Evolutionary conservation across 1,140 invertebrate genomes (phyloP).

Genomic region (Brachionus plicatilis): DNA sequence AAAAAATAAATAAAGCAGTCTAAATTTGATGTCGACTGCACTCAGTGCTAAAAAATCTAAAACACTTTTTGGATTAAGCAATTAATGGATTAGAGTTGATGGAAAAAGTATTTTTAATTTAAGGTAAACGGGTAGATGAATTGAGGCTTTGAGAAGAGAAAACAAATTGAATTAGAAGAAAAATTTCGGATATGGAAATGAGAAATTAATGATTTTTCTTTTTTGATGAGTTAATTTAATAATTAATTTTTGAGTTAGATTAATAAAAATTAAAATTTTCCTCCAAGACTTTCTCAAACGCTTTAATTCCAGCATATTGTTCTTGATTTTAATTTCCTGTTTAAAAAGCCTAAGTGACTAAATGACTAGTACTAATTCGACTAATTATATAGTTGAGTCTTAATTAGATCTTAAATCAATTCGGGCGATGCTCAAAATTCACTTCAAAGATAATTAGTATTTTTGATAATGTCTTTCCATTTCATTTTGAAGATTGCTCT

Average conservation of each 20-base stretch:
- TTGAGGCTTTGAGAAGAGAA: neutral
- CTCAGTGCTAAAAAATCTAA: neutral
- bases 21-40: no score
- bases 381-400: constrained; percentile 20
- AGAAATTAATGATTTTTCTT: neutral
- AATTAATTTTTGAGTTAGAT: constrained; percentile 17
- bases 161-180: neutral
- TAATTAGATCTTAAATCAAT: constrained; percentile 24
- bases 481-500: neutral
- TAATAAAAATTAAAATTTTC: constrained; percentile 9
- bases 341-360: constrained; percentile 11
- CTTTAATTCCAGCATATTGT: neutral
- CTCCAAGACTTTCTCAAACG: neutral
- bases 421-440: neutral
- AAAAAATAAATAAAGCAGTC: neutral
- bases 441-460: constrained; percentile 26
- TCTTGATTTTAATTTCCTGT: neutral
- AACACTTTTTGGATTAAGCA: neutral
- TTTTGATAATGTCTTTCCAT: neutral
- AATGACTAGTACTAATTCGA: constrained; percentile 25
- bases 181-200: constrained; percentile 2
- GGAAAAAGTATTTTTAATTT: neutral
- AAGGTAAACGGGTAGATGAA: neutral
- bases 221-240: constrained; percentile 25
- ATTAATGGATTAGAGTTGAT: neutral